Evolutionary conservation across 2,113 vertebrate genomes (phyloP), one percentile per base, ranked within the genome.

Genomic region (Trochalopteron elliotii): DNA sequence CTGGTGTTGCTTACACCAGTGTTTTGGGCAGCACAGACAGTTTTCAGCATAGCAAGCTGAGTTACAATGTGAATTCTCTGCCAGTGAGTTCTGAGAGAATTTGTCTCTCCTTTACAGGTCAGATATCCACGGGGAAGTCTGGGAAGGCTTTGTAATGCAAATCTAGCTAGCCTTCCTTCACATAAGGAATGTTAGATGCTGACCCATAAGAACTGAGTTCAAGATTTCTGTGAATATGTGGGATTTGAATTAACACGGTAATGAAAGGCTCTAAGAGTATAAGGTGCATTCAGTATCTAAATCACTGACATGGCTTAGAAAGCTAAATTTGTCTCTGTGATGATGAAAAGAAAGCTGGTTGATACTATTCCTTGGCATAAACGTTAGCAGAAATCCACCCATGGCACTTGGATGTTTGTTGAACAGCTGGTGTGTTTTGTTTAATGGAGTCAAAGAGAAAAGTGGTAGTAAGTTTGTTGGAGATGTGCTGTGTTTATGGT

Each of bases 101-200:
- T 87, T 87, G 49, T 87, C 59, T 89, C 74, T 93, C 93, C 87
- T 95, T 95, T 94, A 83, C 90, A 93, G 78, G 78, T 96, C 87
- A 89, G 83, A 75, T 87, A 87, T 44, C 69, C 86, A 81, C 87
- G 49, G 84, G 84, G 84, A 91, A 96, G 87, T 74, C 87, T 94
- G 50, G 59, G 67, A 70, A 85, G 70, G 78, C 74, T 95, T 94
- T 96, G 94, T 96, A 93, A 96, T 96, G 92, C 91, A 87, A 96
- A 96, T 96, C 12, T 56, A 57, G 61, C n/a, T 61, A 77, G 77
- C 81, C 69, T 91, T 60, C 45, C 0, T 90, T 94, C 95, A 80
- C 81, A 85, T 28, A 65, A 93, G 89, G 90, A 85, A 89, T 95
- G 89, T 82, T 89, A 72, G 89, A 87, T 91, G 70, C 81, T 96